Conservation (phyloP, 2,888 invertebrate genomes). For the Pollenia angustigena region DNA sequence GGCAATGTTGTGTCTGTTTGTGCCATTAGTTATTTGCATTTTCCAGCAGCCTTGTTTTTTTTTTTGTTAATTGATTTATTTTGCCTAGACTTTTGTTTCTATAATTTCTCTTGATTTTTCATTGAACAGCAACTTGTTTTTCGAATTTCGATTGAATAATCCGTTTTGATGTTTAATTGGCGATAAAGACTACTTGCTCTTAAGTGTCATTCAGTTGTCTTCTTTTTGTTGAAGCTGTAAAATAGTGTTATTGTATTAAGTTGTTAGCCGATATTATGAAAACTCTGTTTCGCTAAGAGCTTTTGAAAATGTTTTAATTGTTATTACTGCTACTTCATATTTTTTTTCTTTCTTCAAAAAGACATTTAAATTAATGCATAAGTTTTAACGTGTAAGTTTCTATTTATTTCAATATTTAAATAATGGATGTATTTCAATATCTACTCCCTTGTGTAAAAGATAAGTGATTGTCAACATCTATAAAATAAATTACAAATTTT, state of each 20-base stretch:
- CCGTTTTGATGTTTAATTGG: conserved; percentile 26
- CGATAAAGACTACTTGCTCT: background rate
- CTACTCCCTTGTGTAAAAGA: too few species aligned
- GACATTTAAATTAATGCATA: background rate
- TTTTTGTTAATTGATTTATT: background rate
- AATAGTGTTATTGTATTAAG: background rate
- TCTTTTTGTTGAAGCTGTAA: conserved; percentile 4
- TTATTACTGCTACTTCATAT: conserved; percentile 1
- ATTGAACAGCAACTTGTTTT: conserved; percentile 15
- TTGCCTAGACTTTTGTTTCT: background rate
- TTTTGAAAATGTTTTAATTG: conserved; percentile 2
- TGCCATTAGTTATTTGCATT: background rate
- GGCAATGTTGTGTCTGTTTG: background rate
- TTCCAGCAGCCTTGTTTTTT: conserved; percentile 1
- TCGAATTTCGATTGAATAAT: background rate
- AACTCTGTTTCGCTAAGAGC: background rate
- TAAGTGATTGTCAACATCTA: too few species aligned
- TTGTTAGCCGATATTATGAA: background rate
- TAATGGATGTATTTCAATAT: too few species aligned
- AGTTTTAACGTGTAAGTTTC: background rate
- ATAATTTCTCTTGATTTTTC: conserved; percentile 3
- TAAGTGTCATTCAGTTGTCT: conserved; percentile 11
- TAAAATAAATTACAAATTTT: too few species aligned
- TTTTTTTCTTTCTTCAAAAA: background rate
- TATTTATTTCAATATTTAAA: too few species aligned